Base-by-base conservation (phyloP, 2,797 vertebrate genomes). In the Gymnocypris eckloni region DNA sequence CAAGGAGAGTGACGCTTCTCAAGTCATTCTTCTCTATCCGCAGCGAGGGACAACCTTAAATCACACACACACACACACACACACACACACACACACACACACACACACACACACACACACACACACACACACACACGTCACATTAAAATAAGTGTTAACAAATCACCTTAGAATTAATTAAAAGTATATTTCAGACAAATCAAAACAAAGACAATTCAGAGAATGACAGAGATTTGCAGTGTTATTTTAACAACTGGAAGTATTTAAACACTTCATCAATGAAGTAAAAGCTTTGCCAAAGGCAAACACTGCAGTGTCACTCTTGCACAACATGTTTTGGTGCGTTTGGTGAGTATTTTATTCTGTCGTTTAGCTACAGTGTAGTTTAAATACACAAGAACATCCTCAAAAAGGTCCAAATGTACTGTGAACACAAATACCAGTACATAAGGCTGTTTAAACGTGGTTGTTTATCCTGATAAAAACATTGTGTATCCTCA, bases 11-110 rank as follows among this genome's bases (percentile, higher is more conserved):
- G 81, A 99, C 97, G 80, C 98, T 99, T 94, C 96, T 96, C 87
- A 99, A 94, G 94, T 99, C 98, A 66, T 99, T 99, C 96, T 99
- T 99, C 96, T 99, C 98, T 88, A 99, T 99, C 88, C 98, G 95
- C 77, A 99, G 94, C 0, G 98, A 98, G 81, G 98, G 98, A 89
- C 98, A 99, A 95, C 96, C 98, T 99, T 94, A 95, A 61, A 94
- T 92, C 67, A 70, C 85, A 83, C 13, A 61, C 59, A 61, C 56
- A 59, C n/a, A 79, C n/a, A 79, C 18, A 48, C 22, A 83, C 67
- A 70, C 67, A 70, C 85, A 83, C 13, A 61, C 59, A 61, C 56
- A 59, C n/a, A 79, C n/a, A 79, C 18, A 48, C 22, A 83, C 67
- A 70, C 85, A 83, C 13, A 28, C 28, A 28, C 28, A 28, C 28